Evolutionary conservation across 2,888 invertebrate species (phyloP).

Genomic region (Coleophora deauratella): DNA sequence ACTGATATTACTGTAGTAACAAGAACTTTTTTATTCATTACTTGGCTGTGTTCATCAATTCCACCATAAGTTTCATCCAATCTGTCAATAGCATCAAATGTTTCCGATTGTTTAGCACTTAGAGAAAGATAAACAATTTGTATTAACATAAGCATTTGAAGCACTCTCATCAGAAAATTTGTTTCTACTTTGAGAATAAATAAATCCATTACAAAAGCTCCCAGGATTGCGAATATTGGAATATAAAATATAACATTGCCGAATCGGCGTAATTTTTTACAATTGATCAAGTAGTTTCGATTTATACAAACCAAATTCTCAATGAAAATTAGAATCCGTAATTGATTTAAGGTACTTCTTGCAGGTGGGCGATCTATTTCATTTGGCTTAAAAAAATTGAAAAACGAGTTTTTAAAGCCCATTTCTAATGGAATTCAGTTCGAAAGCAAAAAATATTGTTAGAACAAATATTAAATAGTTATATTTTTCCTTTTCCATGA

Average conservation of each 20-base stretch:
- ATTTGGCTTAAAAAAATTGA: too few relatives aligned
- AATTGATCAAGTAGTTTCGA: constrained; percentile 30
- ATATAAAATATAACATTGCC: constrained; percentile 25
- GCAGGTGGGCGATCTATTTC: too few relatives aligned
- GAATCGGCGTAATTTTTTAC: constrained; percentile 17
- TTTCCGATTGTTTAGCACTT: constrained; percentile 20
- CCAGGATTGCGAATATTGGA: constrained; percentile 12
- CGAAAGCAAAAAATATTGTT: too few relatives aligned
- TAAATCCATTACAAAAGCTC: constrained; percentile 20
- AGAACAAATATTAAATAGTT: too few relatives aligned
- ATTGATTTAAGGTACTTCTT: constrained; percentile 17
- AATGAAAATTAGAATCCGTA: constrained; percentile 27
- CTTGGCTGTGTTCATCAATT: constrained; percentile 16
- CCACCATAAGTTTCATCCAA: constrained; percentile 36
- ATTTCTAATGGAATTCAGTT: too few relatives aligned
- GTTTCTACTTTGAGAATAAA: constrained; percentile 10
- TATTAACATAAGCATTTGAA: constrained; percentile 21
- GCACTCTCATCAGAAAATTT: constrained; percentile 9
- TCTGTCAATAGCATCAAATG: constrained; percentile 25
- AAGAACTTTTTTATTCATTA: constrained; percentile 16
- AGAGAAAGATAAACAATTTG: constrained; percentile 24
- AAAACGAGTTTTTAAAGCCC: too few relatives aligned
- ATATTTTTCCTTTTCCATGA: too few relatives aligned
- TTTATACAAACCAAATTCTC: constrained; percentile 41
- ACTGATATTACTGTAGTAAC: constrained; percentile 16